phyloP scores from a whole-genome alignment of 2,888 invertebrate species.

The Ceriagrion tenellum region DNA sequence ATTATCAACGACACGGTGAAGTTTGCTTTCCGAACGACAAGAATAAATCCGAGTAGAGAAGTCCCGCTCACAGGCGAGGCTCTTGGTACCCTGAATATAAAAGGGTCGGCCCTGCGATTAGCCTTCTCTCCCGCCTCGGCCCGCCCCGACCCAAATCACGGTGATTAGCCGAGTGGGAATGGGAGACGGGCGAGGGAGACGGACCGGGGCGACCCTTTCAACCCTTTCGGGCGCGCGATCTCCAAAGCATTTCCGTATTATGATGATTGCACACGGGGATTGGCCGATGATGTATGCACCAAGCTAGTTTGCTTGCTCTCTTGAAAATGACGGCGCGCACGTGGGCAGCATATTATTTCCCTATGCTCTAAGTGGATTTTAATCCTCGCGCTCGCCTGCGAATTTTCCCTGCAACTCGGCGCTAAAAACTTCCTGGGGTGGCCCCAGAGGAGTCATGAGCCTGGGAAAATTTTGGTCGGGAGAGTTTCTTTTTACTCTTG shows the following conservation, averaged over 20 bases:
- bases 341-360: not conserved
- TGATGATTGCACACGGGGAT: not conserved
- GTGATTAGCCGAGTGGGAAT: constrained; percentile 2
- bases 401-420: not conserved
- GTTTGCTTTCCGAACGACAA: not conserved
- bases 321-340: not conserved
- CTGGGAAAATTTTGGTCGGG: not conserved
- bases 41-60: not conserved
- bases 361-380: not conserved
- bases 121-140: not conserved
- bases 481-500: not conserved
- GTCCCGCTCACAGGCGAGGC: not conserved
- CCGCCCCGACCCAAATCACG: not conserved
- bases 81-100: not conserved
- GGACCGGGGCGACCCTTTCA: not conserved
- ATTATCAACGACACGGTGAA: not conserved
- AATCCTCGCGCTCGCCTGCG: not conserved
- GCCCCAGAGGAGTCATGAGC: not conserved
- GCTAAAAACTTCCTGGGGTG: not conserved
- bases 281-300: constrained; percentile 4
- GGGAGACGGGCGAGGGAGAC: not conserved
- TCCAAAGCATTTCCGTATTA: not conserved
- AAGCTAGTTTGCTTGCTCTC: not conserved
- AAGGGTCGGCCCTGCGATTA: constrained; percentile 30
- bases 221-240: not conserved